Base-by-base conservation (phyloP, 2,113 vertebrate species). In the Naja naja region DNA sequence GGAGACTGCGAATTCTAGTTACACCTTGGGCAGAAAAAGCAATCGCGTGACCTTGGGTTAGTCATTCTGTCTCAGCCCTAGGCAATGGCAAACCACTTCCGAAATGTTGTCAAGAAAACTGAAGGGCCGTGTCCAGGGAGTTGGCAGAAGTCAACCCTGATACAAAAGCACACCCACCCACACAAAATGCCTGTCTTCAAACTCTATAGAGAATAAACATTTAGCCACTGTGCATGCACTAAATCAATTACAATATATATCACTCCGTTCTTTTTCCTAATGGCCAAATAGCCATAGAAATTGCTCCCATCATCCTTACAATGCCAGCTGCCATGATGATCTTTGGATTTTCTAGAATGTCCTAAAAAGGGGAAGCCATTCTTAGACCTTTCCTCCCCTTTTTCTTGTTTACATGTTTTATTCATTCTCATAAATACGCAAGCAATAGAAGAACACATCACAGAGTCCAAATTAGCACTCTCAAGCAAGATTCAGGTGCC, bases 291-390 rank as follows among this genome's bases (percentile, higher is more conserved):
- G 39, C 64, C 3, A 47, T 43, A 43, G 45, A 5, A 89, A 86
- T 85, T 9, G 11, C n/a, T 91, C 58, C 20, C 25, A 2, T 34
- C 20, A 18, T 53, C n/a, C 6, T 45, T 49, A 39, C 7, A 1
- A 52, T 74, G 86, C 39, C 49, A 56, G 64, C 20, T 45, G 5
- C 25, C 16, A 12, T 47, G 14, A 53, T 74, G 11, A 2, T 74
- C 27, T 11, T 88, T 45, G 85, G 60, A 47, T 49, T 81, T 23
- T 2, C 8, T 53, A 53, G 25, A 10, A 23, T n/a, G 9, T n/a
- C 16, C 0, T 0, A 3, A 16, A 0, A 1, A 22, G 34, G 0
- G 0, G 27, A 12, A 52, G 16, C 20, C 25, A 27, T 47, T 56
- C n/a, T 2, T 3, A 0, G 27, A 16, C 4, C 27, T 1, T 39